Conservation (phyloP, 2,113 vertebrate species). For the Microtus oregoni region DNA sequence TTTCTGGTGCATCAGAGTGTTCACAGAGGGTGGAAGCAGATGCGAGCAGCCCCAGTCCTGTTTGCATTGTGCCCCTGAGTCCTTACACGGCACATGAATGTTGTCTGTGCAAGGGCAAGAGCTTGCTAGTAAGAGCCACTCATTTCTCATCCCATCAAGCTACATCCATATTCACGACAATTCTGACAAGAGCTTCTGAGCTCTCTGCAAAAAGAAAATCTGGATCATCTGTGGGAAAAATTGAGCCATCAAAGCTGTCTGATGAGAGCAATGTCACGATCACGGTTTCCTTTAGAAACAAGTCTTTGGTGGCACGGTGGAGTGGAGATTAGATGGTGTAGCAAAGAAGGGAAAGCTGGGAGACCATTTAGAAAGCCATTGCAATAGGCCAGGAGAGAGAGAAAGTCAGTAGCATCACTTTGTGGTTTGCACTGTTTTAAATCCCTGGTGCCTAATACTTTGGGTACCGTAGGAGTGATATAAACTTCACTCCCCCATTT, state of each 20-base stretch:
- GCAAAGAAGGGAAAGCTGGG: background rate
- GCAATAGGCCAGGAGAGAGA: slow-evolving; percentile 13
- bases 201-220: background rate
- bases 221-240: background rate
- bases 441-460: slow-evolving; percentile 34
- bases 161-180: slow-evolving; percentile 25
- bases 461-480: slow-evolving; percentile 24
- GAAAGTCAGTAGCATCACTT: background rate
- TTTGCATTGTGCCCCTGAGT: background rate
- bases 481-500: slow-evolving; percentile 50
- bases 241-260: background rate
- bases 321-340: slow-evolving; percentile 20
- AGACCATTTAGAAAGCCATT: slow-evolving; percentile 40
- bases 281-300: slow-evolving; percentile 5
- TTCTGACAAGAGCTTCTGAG: slow-evolving; percentile 31
- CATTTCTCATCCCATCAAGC: slow-evolving; percentile 36
- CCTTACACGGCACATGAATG: background rate
- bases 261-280: background rate
- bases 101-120: background rate
- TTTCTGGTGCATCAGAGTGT: background rate
- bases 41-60: background rate
- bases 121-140: background rate
- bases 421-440: slow-evolving; percentile 12
- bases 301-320: background rate
- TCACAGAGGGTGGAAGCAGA: background rate